Percentiles rank a stretch among this genome's conserved stretches.
Conservation (phyloP, 2,888 invertebrate genomes). For the Plusia festucae region DNA sequence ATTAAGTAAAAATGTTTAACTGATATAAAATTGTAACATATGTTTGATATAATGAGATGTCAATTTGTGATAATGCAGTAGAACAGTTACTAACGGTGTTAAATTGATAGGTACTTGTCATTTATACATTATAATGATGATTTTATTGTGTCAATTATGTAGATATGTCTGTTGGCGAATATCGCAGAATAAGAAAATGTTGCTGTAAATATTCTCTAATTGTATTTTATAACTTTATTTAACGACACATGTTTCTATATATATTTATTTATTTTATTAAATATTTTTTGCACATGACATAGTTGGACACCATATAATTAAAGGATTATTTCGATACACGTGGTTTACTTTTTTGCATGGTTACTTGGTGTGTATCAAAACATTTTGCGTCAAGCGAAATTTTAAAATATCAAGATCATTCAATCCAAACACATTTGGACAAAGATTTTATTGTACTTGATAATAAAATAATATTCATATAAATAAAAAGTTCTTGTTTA, state of each 20-base stretch:
- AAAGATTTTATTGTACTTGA: conserved; percentile 85
- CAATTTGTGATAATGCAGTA: not conserved
- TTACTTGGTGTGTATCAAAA: too few species aligned
- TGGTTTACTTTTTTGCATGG: too few species aligned
- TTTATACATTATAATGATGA: not conserved
- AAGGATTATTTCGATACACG: too few species aligned
- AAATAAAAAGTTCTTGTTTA: conserved; percentile 78
- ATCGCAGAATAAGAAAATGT: not conserved
- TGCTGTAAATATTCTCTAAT: not conserved
- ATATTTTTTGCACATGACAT: too few species aligned
- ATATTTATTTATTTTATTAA: too few species aligned
- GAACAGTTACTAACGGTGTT: conserved; percentile 4
- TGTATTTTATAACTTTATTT: too few species aligned
- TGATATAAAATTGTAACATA: conserved; percentile 22
- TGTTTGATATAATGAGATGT: conserved; percentile 20
- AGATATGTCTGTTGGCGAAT: not conserved
- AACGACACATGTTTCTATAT: too few species aligned
- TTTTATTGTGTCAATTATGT: not conserved
- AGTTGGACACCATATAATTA: too few species aligned
- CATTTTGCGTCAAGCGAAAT: not conserved
- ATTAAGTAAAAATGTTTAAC: conserved; percentile 42
- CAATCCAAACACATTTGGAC: conserved; percentile 63
- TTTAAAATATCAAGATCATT: conserved; percentile 71
- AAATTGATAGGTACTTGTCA: not conserved
- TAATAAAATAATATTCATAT: conserved; percentile 80